A percentile compares a stretch with the other conserved stretches of the same genome.
Evolutionary conservation across 35 echinoderm and acorn worm genomes (phyloP).

Genomic region (Heliocidaris tuberculata): DNA sequence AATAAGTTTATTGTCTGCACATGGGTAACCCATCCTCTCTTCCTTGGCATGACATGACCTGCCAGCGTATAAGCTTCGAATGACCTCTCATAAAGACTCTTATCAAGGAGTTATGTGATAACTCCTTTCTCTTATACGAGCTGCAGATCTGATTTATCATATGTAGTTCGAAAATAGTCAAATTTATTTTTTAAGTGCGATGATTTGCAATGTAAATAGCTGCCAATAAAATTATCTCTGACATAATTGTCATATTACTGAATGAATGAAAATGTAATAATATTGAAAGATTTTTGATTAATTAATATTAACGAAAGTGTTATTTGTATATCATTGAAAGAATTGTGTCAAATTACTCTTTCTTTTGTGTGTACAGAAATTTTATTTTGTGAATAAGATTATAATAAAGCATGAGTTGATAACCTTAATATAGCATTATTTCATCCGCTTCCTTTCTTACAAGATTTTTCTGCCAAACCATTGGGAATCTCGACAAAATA

Average conservation of each 20-base stretch:
- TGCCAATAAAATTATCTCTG: background rate
- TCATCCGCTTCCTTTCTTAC: background rate
- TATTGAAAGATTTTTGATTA: background rate
- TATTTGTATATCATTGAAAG: background rate
- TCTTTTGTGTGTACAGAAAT: background rate
- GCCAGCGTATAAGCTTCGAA: too few species aligned
- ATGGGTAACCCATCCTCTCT: too few species aligned
- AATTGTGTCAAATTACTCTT: background rate
- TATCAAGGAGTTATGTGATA: too few species aligned
- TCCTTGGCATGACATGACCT: too few species aligned
- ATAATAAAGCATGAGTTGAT: background rate
- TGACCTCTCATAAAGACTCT: too few species aligned
- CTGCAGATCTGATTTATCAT: too few species aligned
- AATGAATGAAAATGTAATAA: background rate
- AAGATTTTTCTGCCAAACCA: background rate
- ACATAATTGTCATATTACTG: background rate
- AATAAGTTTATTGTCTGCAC: too few species aligned
- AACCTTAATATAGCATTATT: background rate
- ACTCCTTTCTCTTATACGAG: too few species aligned
- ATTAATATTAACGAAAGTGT: background rate
- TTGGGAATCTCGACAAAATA: too few species aligned
- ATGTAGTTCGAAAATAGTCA: background rate
- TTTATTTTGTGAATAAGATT: background rate
- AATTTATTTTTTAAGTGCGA: background rate
- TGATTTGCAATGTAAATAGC: background rate